Conservation (phyloP, 2,888 invertebrate genomes). For the Nowickia ferox region DNA sequence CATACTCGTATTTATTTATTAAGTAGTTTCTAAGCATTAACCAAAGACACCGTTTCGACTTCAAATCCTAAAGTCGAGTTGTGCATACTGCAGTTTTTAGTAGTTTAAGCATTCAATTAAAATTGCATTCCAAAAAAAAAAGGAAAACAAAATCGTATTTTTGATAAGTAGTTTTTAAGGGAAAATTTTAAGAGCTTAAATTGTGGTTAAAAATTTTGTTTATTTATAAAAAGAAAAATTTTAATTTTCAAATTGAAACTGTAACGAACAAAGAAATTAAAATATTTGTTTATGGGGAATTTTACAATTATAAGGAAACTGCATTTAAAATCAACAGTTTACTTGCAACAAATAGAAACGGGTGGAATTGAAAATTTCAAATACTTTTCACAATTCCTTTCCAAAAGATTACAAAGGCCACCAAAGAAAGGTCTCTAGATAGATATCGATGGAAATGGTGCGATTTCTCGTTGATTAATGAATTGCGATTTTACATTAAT, state of each 20-base stretch:
- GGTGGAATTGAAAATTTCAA: slow-evolving; percentile 22
- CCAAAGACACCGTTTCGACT: background rate
- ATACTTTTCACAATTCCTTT: background rate
- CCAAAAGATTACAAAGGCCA: no score
- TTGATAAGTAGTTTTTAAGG: slow-evolving; percentile 71
- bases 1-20: slow-evolving; percentile 35
- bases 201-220: slow-evolving; percentile 44
- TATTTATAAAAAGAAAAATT: slow-evolving; percentile 7
- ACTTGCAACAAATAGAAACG: background rate
- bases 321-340: slow-evolving; percentile 49
- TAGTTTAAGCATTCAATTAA: slow-evolving; percentile 64
- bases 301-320: slow-evolving; percentile 46
- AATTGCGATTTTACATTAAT: no score
- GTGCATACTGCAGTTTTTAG: background rate
- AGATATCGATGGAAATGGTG: no score
- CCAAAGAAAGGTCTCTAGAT: background rate
- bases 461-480: no score
- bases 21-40: slow-evolving; percentile 49
- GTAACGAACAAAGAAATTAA: background rate
- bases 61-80: slow-evolving; percentile 8
- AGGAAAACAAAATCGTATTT: slow-evolving; percentile 54
- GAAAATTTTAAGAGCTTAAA: slow-evolving; percentile 66
- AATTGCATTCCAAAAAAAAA: slow-evolving; percentile 65
- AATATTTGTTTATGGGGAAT: background rate
- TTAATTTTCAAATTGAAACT: slow-evolving; percentile 27